Conservation (phyloP, 37 sponge, comb jelly and placozoan species). For the Beroe forskalii region DNA sequence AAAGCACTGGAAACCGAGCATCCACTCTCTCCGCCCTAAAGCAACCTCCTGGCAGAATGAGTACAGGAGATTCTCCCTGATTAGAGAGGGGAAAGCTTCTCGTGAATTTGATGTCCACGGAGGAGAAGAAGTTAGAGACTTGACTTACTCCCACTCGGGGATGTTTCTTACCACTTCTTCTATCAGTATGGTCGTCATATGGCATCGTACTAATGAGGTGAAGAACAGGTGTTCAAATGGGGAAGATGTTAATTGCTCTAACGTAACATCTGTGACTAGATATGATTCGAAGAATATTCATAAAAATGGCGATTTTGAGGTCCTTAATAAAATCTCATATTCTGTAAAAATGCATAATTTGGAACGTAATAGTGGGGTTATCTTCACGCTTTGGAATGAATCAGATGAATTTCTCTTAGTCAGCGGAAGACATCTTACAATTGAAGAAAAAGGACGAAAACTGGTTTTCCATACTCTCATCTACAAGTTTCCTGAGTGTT, state of each 20-base stretch:
- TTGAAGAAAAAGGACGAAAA: no score
- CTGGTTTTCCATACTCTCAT: background rate
- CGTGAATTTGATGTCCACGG: background rate
- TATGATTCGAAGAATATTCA: no score
- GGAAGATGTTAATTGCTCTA: no score
- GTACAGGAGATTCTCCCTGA: background rate
- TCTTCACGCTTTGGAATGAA: background rate
- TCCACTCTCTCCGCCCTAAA: no score
- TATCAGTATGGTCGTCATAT: background rate
- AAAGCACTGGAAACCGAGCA: no score
- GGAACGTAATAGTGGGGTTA: background rate
- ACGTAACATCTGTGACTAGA: no score
- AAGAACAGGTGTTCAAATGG: background rate
- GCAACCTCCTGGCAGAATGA: background rate
- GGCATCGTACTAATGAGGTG: background rate
- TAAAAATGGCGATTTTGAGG: no score
- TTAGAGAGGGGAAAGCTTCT: no score
- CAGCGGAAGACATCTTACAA: background rate
- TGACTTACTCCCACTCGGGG: background rate
- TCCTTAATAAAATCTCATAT: no score
- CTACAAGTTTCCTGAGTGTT: conserved; percentile 19
- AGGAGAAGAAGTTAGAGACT: background rate
- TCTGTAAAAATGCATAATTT: background rate
- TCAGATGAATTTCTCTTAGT: background rate
- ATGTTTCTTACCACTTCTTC: background rate